phyloP scores from a whole-genome alignment of 37 sponge, comb jelly and placozoan genomes.

The Corticium candelabrum region DNA sequence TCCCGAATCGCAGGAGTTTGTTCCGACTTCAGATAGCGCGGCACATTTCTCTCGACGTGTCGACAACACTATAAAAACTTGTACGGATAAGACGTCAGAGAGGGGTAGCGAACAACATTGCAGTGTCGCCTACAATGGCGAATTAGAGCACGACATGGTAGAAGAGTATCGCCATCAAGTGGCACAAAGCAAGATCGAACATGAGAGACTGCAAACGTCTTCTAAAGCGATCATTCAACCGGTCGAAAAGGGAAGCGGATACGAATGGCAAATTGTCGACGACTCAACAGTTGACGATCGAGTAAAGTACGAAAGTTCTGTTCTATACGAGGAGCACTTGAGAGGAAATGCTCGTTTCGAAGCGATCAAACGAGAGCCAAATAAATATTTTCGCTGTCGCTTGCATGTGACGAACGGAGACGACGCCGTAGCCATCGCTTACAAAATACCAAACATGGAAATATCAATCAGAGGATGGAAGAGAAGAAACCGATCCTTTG shows the following conservation, averaged over 20 bases:
- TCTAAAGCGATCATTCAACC: neutral
- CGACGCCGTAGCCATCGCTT: neutral
- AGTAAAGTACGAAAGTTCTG: too few relatives aligned
- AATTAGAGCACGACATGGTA: neutral
- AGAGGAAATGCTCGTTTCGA: neutral
- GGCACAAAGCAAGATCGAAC: too few relatives aligned
- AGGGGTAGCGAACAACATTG: too few relatives aligned
- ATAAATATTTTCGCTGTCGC: neutral
- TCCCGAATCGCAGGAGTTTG: neutral
- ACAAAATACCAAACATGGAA: neutral
- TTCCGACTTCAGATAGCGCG: neutral
- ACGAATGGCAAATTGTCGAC: neutral
- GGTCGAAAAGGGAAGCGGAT: neutral
- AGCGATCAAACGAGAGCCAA: neutral
- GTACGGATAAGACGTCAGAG: neutral
- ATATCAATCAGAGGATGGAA: neutral
- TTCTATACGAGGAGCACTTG: neutral
- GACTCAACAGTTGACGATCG: neutral
- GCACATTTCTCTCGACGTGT: too few relatives aligned
- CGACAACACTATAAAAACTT: too few relatives aligned
- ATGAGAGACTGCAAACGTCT: neutral
- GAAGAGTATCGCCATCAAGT: too few relatives aligned
- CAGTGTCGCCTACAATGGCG: too few relatives aligned
- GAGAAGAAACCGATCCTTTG: slow-evolving; percentile 2
- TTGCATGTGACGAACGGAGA: neutral